phyloP scores from a whole-genome alignment of 2,888 invertebrate species.

The Amitus sp. region DNA sequence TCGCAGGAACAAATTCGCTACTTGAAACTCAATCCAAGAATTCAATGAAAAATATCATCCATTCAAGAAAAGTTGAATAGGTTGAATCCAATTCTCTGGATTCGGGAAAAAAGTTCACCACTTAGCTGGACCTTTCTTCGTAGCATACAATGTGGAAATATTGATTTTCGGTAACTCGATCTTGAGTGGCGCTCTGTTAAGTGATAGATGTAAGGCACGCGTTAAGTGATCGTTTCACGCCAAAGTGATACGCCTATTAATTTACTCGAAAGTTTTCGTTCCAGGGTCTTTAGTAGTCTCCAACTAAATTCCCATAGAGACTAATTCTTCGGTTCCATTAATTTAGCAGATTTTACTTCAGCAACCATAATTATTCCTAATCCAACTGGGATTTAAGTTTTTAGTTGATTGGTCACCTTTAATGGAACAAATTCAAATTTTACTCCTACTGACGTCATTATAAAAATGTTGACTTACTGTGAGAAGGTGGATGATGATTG shows the following conservation, averaged over 20 bases:
- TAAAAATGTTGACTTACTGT: slow-evolving; percentile 52
- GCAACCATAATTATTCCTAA: too few relatives aligned
- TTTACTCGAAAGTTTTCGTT: slow-evolving; percentile 49
- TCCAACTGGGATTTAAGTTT: too few relatives aligned
- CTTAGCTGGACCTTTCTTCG: too few relatives aligned
- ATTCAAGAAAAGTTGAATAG: too few relatives aligned
- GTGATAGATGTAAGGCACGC: slow-evolving; percentile 57
- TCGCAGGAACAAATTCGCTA: slow-evolving; percentile 19
- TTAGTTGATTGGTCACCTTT: too few relatives aligned
- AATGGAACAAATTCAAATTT: too few relatives aligned
- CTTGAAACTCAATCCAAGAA: too few relatives aligned
- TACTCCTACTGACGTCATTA: too few relatives aligned
- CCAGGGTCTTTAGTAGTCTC: slow-evolving; percentile 7
- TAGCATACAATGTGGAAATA: slow-evolving; percentile 51
- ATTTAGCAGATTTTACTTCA: neutral
- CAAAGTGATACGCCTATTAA: slow-evolving; percentile 62
- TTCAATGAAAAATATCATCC: too few relatives aligned
- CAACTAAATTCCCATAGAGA: too few relatives aligned
- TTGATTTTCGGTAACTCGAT: slow-evolving; percentile 65
- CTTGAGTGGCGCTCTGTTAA: slow-evolving; percentile 63
- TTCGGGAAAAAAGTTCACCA: too few relatives aligned
- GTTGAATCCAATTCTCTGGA: too few relatives aligned
- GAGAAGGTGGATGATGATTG: slow-evolving; percentile 59
- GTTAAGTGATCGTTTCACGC: slow-evolving; percentile 64
- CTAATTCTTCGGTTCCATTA: slow-evolving; percentile 7